Percentiles rank a stretch among this genome's conserved stretches.
Conservation (phyloP, 1,140 invertebrate genomes). For the Sitophilus oryzae region DNA sequence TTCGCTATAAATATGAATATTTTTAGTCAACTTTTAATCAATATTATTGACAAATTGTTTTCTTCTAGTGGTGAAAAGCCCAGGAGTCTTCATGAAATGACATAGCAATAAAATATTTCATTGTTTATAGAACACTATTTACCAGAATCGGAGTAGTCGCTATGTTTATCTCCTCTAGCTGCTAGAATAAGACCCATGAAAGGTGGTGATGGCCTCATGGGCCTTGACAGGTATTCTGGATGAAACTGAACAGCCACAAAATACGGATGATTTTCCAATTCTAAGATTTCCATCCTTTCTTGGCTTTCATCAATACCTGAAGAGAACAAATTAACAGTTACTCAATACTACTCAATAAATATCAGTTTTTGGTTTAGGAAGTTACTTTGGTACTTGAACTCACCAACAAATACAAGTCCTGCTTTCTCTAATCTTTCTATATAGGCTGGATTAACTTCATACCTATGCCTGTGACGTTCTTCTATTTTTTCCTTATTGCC, state of each 20-base stretch:
- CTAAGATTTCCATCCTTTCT: slow-evolving; percentile 80
- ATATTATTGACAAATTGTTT: no score
- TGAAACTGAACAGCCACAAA: slow-evolving; percentile 97
- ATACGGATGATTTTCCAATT: slow-evolving; percentile 74
- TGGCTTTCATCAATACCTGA: slow-evolving; percentile 60
- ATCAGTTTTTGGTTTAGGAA: no score
- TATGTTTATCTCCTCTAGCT: slow-evolving; percentile 51
- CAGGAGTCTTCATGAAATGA: no score
- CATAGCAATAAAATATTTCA: not conserved
- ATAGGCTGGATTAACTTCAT: slow-evolving; percentile 90
- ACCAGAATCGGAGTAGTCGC: slow-evolving; percentile 37
- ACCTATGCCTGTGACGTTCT: slow-evolving; percentile 95
- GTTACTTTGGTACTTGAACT: no score
- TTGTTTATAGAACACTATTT: slow-evolving; percentile 7
- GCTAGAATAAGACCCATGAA: slow-evolving; percentile 92
- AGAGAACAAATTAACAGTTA: slow-evolving; percentile 23
- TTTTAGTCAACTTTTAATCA: no score
- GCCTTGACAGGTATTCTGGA: slow-evolving; percentile 93
- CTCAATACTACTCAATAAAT: not conserved
- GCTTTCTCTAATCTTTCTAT: slow-evolving; percentile 70
- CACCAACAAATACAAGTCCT: slow-evolving; percentile 89
- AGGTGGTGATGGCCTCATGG: slow-evolving; percentile 88
- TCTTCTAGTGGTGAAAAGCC: no score
- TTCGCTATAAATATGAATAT: no score
- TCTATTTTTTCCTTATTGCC: slow-evolving; percentile 76